Base-by-base conservation (phyloP, 2,888 invertebrate genomes). In the Drosophila antonietae region DNA sequence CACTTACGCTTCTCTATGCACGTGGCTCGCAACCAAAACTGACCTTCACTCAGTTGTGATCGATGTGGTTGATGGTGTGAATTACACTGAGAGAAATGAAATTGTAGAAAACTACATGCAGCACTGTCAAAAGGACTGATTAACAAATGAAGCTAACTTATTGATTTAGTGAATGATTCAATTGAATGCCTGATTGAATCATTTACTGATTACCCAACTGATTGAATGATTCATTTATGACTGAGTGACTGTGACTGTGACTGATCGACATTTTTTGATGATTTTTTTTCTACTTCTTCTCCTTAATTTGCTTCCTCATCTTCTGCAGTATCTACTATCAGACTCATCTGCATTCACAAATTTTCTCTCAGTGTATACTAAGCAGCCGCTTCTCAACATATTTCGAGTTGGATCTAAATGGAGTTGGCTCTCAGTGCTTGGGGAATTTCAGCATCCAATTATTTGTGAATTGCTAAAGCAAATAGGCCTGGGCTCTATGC, bases 381-480 rank as follows among this genome's bases (percentile, higher is more conserved):
- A 3, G 8, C 15, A 14, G 33, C 8, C 9, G 23, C 33, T 39
- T 35, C 49, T 56, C 15, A 63, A 28, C 60, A 47, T 47, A 37
- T 20, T 60, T 52, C 55, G 63, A 76, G 58, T 33, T 10, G 33
- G 51, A 66, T 63, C 64, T 35, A 35, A 28, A 64, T 58, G 58
- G 49, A 53, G 44, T 20, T 71, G 56, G 71, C 57, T 68, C 62
- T 61, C 58, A 62, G 55, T 31, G 61, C 39, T 56, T 64, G 78
- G 81, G 73, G 66, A 73, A 69, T 76, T 81, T 81, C 68, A 73
- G 76, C 57, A 62, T 62, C 53, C 43, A 35, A 33, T 12, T 31
- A 66, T 66, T 41, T 72, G 86, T 81, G 46, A 86, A 86, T 85
- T 88, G 72, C 8, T 57, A 58, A 15, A 7, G 72, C 60, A 83